These are phyloP conservation scores for Mastomys natalensis DNA, from an alignment of 2,113 vertebrate genomes.

Conservation along the genomic window DNA sequence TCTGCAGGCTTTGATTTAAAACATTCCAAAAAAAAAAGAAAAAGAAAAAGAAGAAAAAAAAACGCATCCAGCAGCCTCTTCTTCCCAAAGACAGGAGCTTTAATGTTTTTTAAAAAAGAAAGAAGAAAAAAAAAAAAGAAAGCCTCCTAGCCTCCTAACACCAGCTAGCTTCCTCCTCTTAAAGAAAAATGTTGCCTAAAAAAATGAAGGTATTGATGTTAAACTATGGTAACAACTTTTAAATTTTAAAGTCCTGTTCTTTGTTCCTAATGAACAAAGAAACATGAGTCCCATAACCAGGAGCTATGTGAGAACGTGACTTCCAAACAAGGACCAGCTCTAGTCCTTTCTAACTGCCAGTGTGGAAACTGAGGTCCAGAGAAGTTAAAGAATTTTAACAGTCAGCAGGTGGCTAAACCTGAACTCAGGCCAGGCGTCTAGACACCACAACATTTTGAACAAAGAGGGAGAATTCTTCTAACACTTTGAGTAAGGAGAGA, in stretches of 20 bases:
- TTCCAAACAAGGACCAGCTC: slow-evolving; percentile 41
- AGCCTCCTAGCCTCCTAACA: slow-evolving; percentile 60
- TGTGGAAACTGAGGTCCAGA: slow-evolving; percentile 76
- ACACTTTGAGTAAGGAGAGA: slow-evolving; percentile 17
- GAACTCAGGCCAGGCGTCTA: slow-evolving; percentile 52
- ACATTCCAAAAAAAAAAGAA: slow-evolving; percentile 63
- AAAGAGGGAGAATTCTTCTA: slow-evolving; percentile 13
- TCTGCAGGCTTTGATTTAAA: slow-evolving; percentile 81
- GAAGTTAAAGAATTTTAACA: slow-evolving; percentile 72
- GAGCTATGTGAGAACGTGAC: not conserved
- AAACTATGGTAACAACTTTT: slow-evolving; percentile 60
- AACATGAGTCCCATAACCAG: slow-evolving; percentile 45
- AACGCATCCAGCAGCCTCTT: slow-evolving; percentile 76
- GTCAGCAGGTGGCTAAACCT: slow-evolving; percentile 57
- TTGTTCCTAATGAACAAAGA: slow-evolving; percentile 77
- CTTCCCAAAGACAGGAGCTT: slow-evolving; percentile 79
- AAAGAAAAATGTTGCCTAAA: slow-evolving; percentile 78
- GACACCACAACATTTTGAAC: not conserved
- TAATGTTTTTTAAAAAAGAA: slow-evolving; percentile 64
- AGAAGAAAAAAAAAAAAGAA: not conserved
- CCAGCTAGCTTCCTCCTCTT: slow-evolving; percentile 68
- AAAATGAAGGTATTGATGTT: slow-evolving; percentile 59
- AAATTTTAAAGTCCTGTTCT: slow-evolving; percentile 56
- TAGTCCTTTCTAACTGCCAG: slow-evolving; percentile 46
- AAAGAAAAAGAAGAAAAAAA: too few species aligned